Conservation (phyloP, 2,113 vertebrate genomes). For the Hippocampus abdominalis region DNA sequence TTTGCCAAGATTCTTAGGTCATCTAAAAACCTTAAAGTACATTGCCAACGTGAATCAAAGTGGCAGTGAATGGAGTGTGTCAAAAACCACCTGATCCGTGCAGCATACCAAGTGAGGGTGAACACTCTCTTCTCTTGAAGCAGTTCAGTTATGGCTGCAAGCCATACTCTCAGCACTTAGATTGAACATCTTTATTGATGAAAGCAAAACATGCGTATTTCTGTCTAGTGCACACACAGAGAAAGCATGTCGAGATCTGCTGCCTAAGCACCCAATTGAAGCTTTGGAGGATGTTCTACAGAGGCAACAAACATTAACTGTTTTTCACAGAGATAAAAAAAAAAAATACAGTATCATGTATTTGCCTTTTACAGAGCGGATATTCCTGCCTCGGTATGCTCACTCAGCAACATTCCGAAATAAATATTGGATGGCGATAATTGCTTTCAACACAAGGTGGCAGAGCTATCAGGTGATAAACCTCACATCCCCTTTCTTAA, state of each 20-base stretch:
- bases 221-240: not conserved
- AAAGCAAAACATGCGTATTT: slow-evolving; percentile 3
- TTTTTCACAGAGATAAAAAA: no score
- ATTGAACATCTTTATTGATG: slow-evolving; percentile 21
- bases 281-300: not conserved
- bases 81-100: slow-evolving; percentile 41
- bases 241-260: not conserved
- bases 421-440: no score
- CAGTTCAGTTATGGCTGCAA: not conserved
- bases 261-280: not conserved
- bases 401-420: no score
- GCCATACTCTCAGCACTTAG: not conserved
- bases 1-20: slow-evolving; percentile 43
- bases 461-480: no score
- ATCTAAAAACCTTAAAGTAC: slow-evolving; percentile 59
- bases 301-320: slow-evolving; percentile 5
- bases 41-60: slow-evolving; percentile 53
- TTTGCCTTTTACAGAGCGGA: not conserved
- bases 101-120: slow-evolving; percentile 49
- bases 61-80: slow-evolving; percentile 49
- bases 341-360: not conserved
- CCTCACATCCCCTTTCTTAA: no score
- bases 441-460: no score
- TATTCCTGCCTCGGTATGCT: no score
- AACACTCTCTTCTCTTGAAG: not conserved